phyloP scores from a whole-genome alignment of 2,797 vertebrate species.

The Pyrrhura leucotis region DNA sequence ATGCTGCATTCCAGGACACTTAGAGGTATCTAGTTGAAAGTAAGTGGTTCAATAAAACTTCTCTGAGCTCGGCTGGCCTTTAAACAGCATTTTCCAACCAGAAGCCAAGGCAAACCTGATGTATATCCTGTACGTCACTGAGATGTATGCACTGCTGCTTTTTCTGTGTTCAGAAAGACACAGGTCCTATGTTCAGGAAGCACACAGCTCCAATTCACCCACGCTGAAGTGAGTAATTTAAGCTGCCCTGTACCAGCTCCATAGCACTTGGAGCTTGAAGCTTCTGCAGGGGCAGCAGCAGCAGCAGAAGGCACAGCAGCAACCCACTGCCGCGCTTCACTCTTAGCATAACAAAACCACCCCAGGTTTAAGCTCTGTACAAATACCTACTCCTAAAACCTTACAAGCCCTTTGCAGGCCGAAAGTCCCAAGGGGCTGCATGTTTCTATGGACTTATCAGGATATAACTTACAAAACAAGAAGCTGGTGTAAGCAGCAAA shows the following conservation, averaged over 20 bases:
- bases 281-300: neutral
- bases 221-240: neutral
- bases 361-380: neutral
- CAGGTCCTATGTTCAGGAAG: neutral
- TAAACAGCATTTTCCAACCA: neutral
- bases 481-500: neutral
- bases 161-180: neutral
- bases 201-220: conserved; percentile 7
- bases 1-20: neutral
- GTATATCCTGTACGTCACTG: neutral
- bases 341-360: neutral
- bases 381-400: neutral
- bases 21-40: neutral
- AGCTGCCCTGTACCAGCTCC: neutral
- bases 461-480: neutral
- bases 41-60: neutral
- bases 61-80: neutral
- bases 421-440: neutral
- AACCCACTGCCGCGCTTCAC: neutral
- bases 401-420: neutral
- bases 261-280: neutral
- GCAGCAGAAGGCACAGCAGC: neutral
- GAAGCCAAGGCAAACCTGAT: neutral
- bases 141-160: neutral
- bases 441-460: neutral